These are phyloP conservation scores for Drosophila pachea DNA, from an alignment of 1,140 invertebrate species.

Conservation along the genomic window DNA sequence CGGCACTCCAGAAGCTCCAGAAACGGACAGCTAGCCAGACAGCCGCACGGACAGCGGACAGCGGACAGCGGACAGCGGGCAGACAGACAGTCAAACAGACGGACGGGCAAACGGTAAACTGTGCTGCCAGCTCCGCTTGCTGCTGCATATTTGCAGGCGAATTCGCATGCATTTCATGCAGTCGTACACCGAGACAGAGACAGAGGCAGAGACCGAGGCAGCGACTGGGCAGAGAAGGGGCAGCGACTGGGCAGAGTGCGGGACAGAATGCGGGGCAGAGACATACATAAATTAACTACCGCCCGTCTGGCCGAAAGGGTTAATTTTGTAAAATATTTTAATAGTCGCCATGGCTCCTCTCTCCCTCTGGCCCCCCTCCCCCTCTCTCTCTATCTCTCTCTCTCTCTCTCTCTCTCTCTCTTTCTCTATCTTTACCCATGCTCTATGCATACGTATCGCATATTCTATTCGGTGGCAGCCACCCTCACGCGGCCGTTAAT, in stretches of 20 bases:
- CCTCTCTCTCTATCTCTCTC: background rate
- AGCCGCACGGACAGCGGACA: no score
- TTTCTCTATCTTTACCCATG: no score
- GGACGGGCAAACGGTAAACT: slow-evolving; percentile 17
- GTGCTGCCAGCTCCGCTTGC: slow-evolving; percentile 5
- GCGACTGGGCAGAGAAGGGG: no score
- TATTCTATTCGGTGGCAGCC: background rate
- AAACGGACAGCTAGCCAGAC: no score
- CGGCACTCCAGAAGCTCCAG: slow-evolving; percentile 38
- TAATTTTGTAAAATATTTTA: slow-evolving; percentile 73
- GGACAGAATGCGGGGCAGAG: slow-evolving; percentile 39
- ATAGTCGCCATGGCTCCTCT: slow-evolving; percentile 49
- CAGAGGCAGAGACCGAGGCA: no score
- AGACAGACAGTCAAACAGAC: no score
- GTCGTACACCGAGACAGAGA: slow-evolving; percentile 13
- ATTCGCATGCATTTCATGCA: slow-evolving; percentile 1
- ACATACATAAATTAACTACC: slow-evolving; percentile 63
- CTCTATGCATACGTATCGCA: no score
- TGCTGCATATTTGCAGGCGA: slow-evolving; percentile 42
- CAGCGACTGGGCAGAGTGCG: no score
- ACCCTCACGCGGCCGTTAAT: slow-evolving; percentile 44
- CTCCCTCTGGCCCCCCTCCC: background rate
- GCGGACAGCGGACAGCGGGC: no score
- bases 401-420: slow-evolving; percentile 1
- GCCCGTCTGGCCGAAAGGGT: slow-evolving; percentile 50